Evolutionary conservation across 53 echinoderm and acorn worm species (phyloP).

Genomic region (Arbacia lixula): DNA sequence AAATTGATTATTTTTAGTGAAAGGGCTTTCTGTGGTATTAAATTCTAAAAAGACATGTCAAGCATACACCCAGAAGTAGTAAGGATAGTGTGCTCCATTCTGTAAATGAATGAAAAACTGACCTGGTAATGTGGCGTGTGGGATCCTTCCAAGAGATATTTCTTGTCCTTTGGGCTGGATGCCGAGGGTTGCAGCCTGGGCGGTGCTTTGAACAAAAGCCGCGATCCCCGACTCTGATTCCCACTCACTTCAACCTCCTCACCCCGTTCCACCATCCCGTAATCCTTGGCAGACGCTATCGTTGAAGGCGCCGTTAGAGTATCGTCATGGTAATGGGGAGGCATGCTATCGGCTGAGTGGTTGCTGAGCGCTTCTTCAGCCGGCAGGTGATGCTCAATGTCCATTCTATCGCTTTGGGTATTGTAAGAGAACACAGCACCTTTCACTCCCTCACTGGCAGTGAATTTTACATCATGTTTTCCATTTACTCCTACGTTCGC

Average conservation of each 20-base stretch:
- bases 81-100: too few relatives aligned
- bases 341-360: slow-evolving; percentile 11
- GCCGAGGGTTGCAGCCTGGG: slow-evolving; percentile 19
- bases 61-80: too few relatives aligned
- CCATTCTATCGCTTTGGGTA: slow-evolving; percentile 11
- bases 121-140: slow-evolving; percentile 3
- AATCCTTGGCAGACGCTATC: not conserved
- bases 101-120: not conserved
- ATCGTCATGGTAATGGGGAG: slow-evolving; percentile 31
- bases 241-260: too few relatives aligned
- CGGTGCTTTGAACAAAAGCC: too few relatives aligned
- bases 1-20: too few relatives aligned
- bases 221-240: not conserved
- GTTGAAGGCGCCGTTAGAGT: not conserved
- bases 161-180: slow-evolving; percentile 8
- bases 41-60: too few relatives aligned
- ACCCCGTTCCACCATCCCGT: not conserved
- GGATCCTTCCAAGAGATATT: not conserved
- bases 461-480: not conserved
- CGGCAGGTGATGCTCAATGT: slow-evolving; percentile 9
- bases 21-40: too few relatives aligned
- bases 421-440: slow-evolving; percentile 3
- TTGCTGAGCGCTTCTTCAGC: slow-evolving; percentile 12
- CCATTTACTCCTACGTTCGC: not conserved
- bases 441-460: not conserved